Conservation (phyloP, 2,797 vertebrate species). For the Siniperca undulata region DNA sequence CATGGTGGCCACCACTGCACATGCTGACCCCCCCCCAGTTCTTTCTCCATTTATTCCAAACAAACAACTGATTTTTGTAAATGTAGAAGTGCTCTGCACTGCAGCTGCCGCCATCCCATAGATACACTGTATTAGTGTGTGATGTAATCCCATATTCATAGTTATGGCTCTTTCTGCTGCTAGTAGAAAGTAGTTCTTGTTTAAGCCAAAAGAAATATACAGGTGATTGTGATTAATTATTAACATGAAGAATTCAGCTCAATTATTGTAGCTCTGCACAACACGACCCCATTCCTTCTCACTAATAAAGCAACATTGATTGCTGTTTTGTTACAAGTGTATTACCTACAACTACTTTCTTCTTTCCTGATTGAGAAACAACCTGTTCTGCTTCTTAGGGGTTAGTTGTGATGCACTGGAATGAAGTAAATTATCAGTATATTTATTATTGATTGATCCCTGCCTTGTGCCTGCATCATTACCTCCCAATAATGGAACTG, state of each 20-base stretch:
- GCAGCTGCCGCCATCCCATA: neutral
- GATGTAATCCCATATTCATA: slow-evolving; percentile 16
- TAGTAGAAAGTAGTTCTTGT: neutral
- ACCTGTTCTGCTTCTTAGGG: slow-evolving; percentile 1
- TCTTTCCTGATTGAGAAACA: slow-evolving; percentile 2
- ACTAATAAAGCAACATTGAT: slow-evolving; percentile 8
- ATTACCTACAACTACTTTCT: neutral
- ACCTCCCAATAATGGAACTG: slow-evolving; percentile 58
- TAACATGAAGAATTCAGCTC: slow-evolving; percentile 2
- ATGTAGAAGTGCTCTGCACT: neutral
- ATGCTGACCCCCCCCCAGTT: slow-evolving; percentile 11
- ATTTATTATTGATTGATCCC: slow-evolving; percentile 62
- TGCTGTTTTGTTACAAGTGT: slow-evolving; percentile 8
- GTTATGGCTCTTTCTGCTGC: slow-evolving; percentile 3
- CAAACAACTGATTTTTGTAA: slow-evolving; percentile 4
- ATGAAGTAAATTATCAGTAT: slow-evolving; percentile 36
- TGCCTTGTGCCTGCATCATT: slow-evolving; percentile 42
- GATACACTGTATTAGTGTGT: slow-evolving; percentile 10
- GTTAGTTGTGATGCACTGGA: slow-evolving; percentile 43
- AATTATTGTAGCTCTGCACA: neutral
- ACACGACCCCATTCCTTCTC: neutral
- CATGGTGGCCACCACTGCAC: neutral
- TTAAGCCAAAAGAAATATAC: slow-evolving; percentile 21
- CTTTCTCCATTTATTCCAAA: slow-evolving; percentile 4
- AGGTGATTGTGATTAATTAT: slow-evolving; percentile 41